Conservation (phyloP, 1,140 invertebrate genomes). For the Apis florea region DNA sequence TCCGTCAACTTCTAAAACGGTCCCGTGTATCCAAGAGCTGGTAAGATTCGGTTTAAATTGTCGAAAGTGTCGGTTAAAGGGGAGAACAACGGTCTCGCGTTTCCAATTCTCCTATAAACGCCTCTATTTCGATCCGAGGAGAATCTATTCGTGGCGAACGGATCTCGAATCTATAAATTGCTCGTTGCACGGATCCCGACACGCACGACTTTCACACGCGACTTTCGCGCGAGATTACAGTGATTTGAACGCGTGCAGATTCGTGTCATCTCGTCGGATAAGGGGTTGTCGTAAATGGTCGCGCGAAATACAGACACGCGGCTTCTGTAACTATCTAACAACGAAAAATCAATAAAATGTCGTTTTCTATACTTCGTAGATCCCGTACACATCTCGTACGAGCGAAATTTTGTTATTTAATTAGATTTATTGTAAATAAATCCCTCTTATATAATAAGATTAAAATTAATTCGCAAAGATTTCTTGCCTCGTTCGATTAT, state of each 20-base stretch:
- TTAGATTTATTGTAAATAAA: too few species aligned
- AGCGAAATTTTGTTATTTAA: background rate
- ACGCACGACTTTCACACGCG: conserved; percentile 49
- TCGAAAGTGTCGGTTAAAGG: background rate
- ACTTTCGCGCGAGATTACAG: conserved; percentile 22
- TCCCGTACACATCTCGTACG: too few species aligned
- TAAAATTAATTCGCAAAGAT: too few species aligned
- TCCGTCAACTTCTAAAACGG: background rate
- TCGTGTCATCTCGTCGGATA: background rate
- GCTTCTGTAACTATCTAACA: too few species aligned
- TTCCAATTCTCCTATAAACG: conserved; percentile 38
- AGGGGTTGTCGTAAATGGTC: background rate
- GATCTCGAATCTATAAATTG: conserved; percentile 38
- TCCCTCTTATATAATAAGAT: too few species aligned
- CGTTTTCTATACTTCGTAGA: background rate
- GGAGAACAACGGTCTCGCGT: conserved; percentile 7
- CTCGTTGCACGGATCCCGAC: conserved; percentile 28
- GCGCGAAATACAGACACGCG: background rate
- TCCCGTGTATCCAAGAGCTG: too few species aligned
- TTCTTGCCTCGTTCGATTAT: too few species aligned
- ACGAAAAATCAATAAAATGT: too few species aligned
- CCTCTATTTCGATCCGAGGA: conserved; percentile 50
- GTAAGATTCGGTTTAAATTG: background rate
- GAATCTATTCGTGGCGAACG: conserved; percentile 34
- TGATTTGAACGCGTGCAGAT: background rate